A percentile compares a stretch with the other conserved stretches of the same genome.
These are phyloP conservation scores for Vicugna pacos DNA, from an alignment of 2,113 vertebrate genomes.

Conservation along the genomic window DNA sequence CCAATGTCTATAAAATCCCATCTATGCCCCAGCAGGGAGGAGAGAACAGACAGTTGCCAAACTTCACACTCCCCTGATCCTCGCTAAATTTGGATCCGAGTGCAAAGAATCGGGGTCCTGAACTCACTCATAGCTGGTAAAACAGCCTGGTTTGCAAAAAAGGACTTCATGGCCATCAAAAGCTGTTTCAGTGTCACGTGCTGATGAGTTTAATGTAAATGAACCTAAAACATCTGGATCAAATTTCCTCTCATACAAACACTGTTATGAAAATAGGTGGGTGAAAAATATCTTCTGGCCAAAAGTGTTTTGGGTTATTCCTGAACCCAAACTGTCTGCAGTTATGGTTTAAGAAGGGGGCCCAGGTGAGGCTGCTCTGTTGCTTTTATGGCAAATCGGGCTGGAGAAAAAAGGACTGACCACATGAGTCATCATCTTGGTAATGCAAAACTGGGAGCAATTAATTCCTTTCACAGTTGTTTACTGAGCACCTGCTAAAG, in stretches of 20 bases:
- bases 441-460: not conserved
- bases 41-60: constrained; percentile 1
- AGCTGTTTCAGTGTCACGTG: constrained; percentile 56
- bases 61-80: constrained; percentile 25
- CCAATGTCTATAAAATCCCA: constrained; percentile 57
- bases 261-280: constrained; percentile 63
- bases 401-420: not conserved
- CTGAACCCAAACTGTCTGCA: not conserved
- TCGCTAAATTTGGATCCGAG: constrained; percentile 66
- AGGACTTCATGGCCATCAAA: constrained; percentile 70
- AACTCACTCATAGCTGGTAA: constrained; percentile 60
- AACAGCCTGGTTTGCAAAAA: constrained; percentile 56
- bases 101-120: constrained; percentile 34
- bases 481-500: not conserved
- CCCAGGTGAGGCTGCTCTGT: not conserved
- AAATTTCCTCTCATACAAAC: constrained; percentile 68
- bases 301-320: constrained; percentile 44
- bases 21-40: not conserved
- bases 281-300: constrained; percentile 52
- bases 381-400: not conserved
- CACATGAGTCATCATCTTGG: not conserved
- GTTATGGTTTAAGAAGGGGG: not conserved
- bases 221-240: constrained; percentile 74
- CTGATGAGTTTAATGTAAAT: constrained; percentile 77
- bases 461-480: not conserved